A percentile compares a stretch with the other conserved stretches of the same genome.
These are phyloP conservation scores for Vombatus ursinus DNA, from an alignment of 2,113 vertebrate genomes.

Conservation along the genomic window DNA sequence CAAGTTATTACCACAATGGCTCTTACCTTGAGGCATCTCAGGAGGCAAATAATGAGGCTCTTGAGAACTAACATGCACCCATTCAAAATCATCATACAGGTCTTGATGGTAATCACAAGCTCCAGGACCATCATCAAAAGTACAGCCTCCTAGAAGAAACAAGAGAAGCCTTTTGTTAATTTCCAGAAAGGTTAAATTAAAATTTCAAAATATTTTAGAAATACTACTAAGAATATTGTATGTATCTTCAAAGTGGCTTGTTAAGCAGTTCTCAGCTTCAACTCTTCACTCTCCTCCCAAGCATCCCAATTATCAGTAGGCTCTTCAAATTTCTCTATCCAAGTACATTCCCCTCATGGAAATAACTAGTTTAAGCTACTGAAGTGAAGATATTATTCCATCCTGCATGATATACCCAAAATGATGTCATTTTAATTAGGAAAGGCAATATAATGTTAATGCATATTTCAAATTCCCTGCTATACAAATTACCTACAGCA, in stretches of 20 bases:
- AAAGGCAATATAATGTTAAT: neutral
- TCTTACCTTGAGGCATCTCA: slow-evolving; percentile 95
- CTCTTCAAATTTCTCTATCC: slow-evolving; percentile 26
- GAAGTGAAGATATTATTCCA: neutral
- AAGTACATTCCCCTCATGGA: neutral
- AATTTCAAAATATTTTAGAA: neutral
- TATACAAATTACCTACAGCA: neutral
- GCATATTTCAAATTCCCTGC: neutral
- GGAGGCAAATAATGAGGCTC: slow-evolving; percentile 93
- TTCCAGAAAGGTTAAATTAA: neutral
- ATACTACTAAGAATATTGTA: neutral
- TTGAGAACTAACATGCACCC: slow-evolving; percentile 95
- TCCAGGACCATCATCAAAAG: slow-evolving; percentile 94
- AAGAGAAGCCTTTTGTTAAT: neutral
- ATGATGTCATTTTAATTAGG: neutral
- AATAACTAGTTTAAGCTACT: slow-evolving; percentile 1
- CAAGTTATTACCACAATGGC: neutral
- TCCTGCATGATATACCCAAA: neutral
- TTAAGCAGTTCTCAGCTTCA: neutral
- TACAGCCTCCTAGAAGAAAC: slow-evolving; percentile 90
- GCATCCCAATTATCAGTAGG: neutral
- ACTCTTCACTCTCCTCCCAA: neutral
- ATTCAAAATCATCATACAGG: slow-evolving; percentile 96
- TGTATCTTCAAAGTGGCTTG: neutral
- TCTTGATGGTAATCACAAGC: slow-evolving; percentile 98